A percentile compares a stretch with the other conserved stretches of the same genome.
These are phyloP conservation scores for Falco cherrug DNA, from an alignment of 2,797 vertebrate species.

Conservation along the genomic window DNA sequence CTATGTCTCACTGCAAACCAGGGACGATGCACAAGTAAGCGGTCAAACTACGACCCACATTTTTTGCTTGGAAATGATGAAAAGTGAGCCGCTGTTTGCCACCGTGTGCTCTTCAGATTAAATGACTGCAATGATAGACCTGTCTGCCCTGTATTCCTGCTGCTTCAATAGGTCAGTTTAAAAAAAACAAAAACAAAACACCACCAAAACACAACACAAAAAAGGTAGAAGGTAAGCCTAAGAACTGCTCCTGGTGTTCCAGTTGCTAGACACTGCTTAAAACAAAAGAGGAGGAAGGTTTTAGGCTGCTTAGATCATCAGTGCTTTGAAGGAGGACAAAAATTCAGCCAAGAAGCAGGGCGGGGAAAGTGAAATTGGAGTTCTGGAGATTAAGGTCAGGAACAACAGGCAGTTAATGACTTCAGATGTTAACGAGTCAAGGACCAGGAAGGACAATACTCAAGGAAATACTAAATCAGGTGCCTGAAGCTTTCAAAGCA, in stretches of 20 bases:
- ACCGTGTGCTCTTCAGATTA: not conserved
- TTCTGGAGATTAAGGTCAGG: not conserved
- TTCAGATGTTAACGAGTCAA: not conserved
- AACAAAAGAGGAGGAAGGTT: not conserved
- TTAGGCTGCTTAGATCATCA: not conserved
- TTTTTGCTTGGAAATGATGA: not conserved
- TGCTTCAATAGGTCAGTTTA: not conserved
- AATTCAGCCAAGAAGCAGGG: not conserved
- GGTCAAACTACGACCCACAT: not conserved
- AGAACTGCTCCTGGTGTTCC: not conserved
- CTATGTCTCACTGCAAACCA: not conserved
- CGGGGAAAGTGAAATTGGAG: not conserved
- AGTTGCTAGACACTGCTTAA: not conserved
- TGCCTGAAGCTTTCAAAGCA: not conserved
- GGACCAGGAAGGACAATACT: not conserved
- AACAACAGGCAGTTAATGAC: not conserved
- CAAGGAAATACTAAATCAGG: not conserved
- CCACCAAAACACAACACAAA: not conserved
- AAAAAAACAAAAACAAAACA: not conserved
- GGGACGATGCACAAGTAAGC: not conserved
- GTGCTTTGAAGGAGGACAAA: not conserved
- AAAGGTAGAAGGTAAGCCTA: not conserved
- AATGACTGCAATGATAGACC: not conserved
- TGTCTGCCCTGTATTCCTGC: not conserved
- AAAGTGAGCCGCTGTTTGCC: not conserved